Conservation (phyloP, 1,140 invertebrate genomes). For the Riptortus pedestris region DNA sequence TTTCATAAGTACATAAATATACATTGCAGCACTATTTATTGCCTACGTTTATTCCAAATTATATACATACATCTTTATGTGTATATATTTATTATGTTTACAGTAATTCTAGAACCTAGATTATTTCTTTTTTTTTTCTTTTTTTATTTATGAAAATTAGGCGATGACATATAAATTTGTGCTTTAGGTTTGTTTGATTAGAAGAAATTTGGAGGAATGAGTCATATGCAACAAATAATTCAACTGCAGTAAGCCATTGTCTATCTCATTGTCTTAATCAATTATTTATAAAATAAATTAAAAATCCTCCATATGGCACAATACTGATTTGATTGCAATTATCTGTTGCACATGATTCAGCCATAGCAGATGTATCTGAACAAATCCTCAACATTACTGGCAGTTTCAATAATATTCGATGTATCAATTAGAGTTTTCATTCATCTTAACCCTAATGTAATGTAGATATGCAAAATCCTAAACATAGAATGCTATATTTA, state of each 20-base stretch:
- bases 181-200: conserved; percentile 8
- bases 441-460: too few relatives aligned
- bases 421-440: too few relatives aligned
- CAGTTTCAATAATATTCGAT: too few relatives aligned
- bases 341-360: too few relatives aligned
- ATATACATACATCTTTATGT: conserved; percentile 4
- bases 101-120: conserved; percentile 13
- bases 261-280: not conserved
- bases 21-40: conserved; percentile 15
- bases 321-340: not conserved
- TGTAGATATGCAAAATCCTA: too few relatives aligned
- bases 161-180: conserved; percentile 10
- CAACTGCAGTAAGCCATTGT: not conserved
- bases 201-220: not conserved
- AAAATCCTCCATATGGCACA: not conserved
- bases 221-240: not conserved
- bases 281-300: not conserved
- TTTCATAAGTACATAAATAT: conserved; percentile 16
- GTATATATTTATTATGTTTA: conserved; percentile 4
- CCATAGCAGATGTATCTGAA: too few relatives aligned
- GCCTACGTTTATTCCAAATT: conserved; percentile 12
- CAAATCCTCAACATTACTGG: too few relatives aligned
- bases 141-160: conserved; percentile 7
- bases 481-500: too few relatives aligned
- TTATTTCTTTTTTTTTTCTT: too few relatives aligned